Conservation (phyloP, 2,797 vertebrate genomes). For the Danio tinwini region DNA sequence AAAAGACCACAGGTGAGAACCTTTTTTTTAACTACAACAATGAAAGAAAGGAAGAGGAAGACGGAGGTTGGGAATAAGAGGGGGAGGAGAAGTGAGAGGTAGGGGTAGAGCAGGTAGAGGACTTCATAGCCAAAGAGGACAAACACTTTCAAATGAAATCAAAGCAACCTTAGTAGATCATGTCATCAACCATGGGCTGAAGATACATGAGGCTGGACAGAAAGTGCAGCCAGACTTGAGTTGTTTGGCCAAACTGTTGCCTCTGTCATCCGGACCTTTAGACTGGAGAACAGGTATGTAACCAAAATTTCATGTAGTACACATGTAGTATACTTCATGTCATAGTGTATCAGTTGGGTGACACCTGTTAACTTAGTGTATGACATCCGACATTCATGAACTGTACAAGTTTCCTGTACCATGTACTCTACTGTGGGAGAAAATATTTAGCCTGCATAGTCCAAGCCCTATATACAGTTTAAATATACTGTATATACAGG, state of each 20-base stretch:
- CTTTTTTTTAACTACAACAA: too few species aligned
- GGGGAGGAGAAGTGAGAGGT: too few species aligned
- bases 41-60: too few species aligned
- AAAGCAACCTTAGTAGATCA: constrained; percentile 55
- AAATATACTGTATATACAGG: too few species aligned
- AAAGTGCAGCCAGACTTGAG: not conserved
- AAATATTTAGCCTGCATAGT: constrained; percentile 32
- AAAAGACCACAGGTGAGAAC: too few species aligned
- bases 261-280: not conserved
- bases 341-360: too few species aligned
- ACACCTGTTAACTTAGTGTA: not conserved
- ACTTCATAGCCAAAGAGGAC: constrained; percentile 78
- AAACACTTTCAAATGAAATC: constrained; percentile 64
- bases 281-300: constrained; percentile 37
- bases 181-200: constrained; percentile 40
- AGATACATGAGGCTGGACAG: constrained; percentile 26
- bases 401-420: constrained; percentile 31
- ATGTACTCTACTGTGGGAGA: constrained; percentile 26
- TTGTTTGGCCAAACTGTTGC: not conserved
- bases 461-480: constrained; percentile 29
- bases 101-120: too few species aligned
- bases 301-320: not conserved
- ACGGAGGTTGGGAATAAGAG: too few species aligned
- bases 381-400: constrained; percentile 14
- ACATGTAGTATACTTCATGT: too few species aligned